Base-by-base conservation (phyloP, 2,113 vertebrate species). In the Bufo gargarizans region DNA sequence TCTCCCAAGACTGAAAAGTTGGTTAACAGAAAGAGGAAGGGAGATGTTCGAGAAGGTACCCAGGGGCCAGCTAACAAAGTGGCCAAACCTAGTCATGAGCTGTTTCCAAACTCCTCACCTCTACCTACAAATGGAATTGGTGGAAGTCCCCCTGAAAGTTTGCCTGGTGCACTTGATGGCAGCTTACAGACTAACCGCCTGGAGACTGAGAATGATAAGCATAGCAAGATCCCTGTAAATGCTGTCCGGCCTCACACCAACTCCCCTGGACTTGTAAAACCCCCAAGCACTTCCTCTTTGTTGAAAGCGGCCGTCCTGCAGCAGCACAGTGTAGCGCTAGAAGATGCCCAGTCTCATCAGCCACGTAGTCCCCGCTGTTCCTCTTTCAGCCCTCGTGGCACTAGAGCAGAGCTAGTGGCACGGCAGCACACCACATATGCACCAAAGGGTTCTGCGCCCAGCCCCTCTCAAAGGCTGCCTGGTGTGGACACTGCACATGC, bases 121-220 rank as follows among this genome's bases (percentile, higher is more conserved):
- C 93, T 95, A 8, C 94, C 95, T 71, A 94, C 95, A 58, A 97
- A 96, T 33, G 96, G 96, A 0, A 95, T 95, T 4, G 93, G 94
- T 43, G 93, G 94, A 1, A 94, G 94, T 49, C 94, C 96, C 89
- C 93, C 96, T 2, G 96, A 97, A 84, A 94, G 92, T 77, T 94
- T 94, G 17, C 94, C 94, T 0, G 96, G 97, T 76, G 94, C 94
- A 59, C 91, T 95, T 91, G 97, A 97, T 2, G 89, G 94, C 0
- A 94, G 93, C 0, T 91, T 96, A 49, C 93, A 93, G 0, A 67
- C 92, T 0, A 92, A 95, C 90, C 91, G 95, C 86, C 86, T 95
- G 55, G 98, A 99, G 74, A 96, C 94, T 4, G 98, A 99, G 91
- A 97, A 96, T 0, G 98, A 99, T 89, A 97, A 97, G 94, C 96